phyloP scores from a whole-genome alignment of 2,888 invertebrate species.

The Lithophane semibrunnea region DNA sequence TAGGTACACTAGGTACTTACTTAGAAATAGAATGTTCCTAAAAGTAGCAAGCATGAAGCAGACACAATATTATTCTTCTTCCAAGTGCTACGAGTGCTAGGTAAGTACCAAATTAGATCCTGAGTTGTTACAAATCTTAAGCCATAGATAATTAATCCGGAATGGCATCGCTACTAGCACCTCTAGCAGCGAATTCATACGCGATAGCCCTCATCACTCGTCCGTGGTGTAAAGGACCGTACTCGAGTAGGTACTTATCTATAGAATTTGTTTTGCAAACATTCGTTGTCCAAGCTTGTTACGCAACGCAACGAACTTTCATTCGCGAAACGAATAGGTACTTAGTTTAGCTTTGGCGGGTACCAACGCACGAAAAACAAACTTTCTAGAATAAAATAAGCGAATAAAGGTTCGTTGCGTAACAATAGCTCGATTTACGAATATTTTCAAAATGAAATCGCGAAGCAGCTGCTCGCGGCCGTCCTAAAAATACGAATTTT shows the following conservation, averaged over 20 bases:
- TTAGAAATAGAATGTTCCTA: no score
- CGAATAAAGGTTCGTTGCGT: no score
- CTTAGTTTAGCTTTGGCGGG: neutral
- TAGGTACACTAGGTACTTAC: no score
- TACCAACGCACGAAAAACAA: no score
- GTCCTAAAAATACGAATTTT: slow-evolving; percentile 8
- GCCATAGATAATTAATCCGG: no score
- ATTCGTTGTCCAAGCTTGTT: neutral
- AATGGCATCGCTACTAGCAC: no score
- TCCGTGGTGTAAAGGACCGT: neutral
- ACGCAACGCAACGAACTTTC: neutral
- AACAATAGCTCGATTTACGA: neutral
- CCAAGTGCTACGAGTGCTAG: no score
- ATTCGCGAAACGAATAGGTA: neutral
- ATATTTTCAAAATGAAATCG: neutral
- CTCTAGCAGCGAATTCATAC: no score
- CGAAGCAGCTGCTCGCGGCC: neutral
- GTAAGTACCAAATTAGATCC: no score
- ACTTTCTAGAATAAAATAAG: neutral
- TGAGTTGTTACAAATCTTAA: no score
- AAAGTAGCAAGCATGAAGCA: no score
- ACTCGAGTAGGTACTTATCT: neutral
- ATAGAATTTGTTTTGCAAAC: neutral
- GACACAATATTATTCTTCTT: no score
- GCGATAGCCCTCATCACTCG: neutral